Base-by-base conservation (phyloP, 2,113 vertebrate species). In the Columba janthina region DNA sequence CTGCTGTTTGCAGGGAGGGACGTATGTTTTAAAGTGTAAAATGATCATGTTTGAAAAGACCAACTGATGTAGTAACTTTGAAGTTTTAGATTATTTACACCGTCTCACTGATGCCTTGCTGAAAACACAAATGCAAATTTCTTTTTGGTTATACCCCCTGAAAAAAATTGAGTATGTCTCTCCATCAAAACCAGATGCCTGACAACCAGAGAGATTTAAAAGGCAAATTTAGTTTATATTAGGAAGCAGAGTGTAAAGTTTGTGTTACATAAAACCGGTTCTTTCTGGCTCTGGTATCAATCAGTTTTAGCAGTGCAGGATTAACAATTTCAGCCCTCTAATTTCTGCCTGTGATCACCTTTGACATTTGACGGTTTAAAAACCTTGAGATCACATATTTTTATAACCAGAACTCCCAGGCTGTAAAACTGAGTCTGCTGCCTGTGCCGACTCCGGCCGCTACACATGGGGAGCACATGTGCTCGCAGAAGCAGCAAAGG, bases 171-270 rank as follows among this genome's bases (percentile, higher is more conserved):
- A 62, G 53, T 79, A 46, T 97, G 66, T 34, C 10, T 87, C 25
- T 87, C 81, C 64, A 94, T 97, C 85, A 90, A 64, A 97, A 95
- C 71, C 95, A 97, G 89, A 95, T 94, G 95, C 92, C 60, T 83
- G 87, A 51, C 57, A 78, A 54, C 44, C 67, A 70, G 53, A 31
- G 56, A 92, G 85, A 91, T 89, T 88, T 70, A 48, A 95, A 97
- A 95, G 95, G 88, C 77, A 94, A 80, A 88, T 96, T 38, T 17
- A 51, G 72, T 38, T 92, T 86, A 73, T 89, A 24, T 89, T 86
- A 66, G 75, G 91, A 95, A n/a, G 57, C 57, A 40, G 90, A 75
- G 50, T 40, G 73, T 42, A 54, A 88, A 54, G 67, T 94, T 96
- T 94, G 78, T 62, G 38, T 91, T 86, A 61, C 60, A 22, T 44